Base-by-base conservation (phyloP, 2,113 vertebrate species). In the Micronycteris hirsuta region DNA sequence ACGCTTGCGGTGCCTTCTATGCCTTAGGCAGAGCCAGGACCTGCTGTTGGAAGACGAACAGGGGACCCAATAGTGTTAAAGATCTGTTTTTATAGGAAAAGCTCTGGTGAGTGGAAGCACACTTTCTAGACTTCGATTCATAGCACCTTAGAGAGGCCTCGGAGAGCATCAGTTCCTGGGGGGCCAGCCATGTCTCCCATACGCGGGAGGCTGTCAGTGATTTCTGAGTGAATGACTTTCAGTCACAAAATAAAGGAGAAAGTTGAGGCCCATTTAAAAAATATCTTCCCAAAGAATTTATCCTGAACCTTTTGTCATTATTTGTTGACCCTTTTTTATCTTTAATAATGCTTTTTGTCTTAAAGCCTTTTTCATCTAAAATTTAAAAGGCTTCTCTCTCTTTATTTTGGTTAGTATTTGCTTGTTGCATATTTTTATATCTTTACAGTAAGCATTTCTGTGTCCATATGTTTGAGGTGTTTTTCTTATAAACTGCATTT, bases 261-360 rank as follows among this genome's bases (percentile, higher is more conserved):
- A 74, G 33, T 36, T 2, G 2, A 77, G 61, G 41, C 7, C 63
- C 20, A 49, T 33, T 61, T 41, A 1, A 12, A 43, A 31, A 31
- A 31, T 92, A 38, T 47, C 85, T 93, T 92, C 26, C 45, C 83
- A 14, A 76, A 84, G 16, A 61, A 84, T 7, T 28, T 8, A 38
- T 36, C 19, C 11, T 38, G 33, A 86, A 67, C 4, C 7, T 65
- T 83, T 77, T 52, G 36, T 89, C 31, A 13, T 92, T 78, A 17
- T 86, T 89, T 83, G 22, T 52, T 86, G 33, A 70, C 6, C 14
- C 28, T 45, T 15, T 15, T 70, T 38, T 85, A 70, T 76, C 26
- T 38, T 90, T 80, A 76, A 58, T 33, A n/a, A 93, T 94, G 17
- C n/a, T 58, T 84, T 91, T 61, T 45, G 63, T 71, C 24, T 93